Base-by-base conservation (phyloP, 2,888 invertebrate species). In the Itoplectis maculator region DNA sequence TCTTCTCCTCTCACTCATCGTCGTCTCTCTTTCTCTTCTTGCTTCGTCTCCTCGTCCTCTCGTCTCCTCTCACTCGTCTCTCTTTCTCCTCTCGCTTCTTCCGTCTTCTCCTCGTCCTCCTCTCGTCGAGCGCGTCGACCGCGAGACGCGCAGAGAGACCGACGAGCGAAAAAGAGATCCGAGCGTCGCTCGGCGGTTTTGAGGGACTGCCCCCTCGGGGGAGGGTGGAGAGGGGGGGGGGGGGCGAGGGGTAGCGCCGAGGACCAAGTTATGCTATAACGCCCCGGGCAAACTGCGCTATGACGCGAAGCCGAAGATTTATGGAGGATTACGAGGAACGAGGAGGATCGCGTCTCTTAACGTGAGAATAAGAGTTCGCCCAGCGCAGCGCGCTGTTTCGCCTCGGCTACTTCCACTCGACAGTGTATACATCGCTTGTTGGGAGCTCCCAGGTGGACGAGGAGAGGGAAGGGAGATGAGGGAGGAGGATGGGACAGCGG, bases 261-360 rank as follows among this genome's bases (percentile, higher is more conserved):
- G 47, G 47, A 47, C 47, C 35, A 54, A 69, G 72, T 73, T 59
- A 73, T 40, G 37, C 47, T 42, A 65, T 45, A 69, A 59, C 65
- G 56, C 69, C 76, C 77, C 61, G 69, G n/a, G 77, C 69, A 83
- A 83, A 83, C 77, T 83, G 77, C 45, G 74, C 77, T 81, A 70
- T 77, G 83, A 66, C 74, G 70, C 23, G 83, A 77, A 78, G 77
- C 74, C 69, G 23, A 56, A 79, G 79, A 82, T 82, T 82, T 82
- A 82, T 79, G 79, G 76, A 23, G 82, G 82, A 82, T 82, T 82
- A 82, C 82, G 76, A 73, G 63, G 61, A 68, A 29, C 29, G 76
- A 76, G 51, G 63, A 79, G 79, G 82, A 77, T 82, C 73, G 79
- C 76, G 69, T 82, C 76, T 73, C 76, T 82, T 79, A 82, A 82